Conservation (phyloP, 2,888 invertebrate species). For the Nomada lathburiana region DNA sequence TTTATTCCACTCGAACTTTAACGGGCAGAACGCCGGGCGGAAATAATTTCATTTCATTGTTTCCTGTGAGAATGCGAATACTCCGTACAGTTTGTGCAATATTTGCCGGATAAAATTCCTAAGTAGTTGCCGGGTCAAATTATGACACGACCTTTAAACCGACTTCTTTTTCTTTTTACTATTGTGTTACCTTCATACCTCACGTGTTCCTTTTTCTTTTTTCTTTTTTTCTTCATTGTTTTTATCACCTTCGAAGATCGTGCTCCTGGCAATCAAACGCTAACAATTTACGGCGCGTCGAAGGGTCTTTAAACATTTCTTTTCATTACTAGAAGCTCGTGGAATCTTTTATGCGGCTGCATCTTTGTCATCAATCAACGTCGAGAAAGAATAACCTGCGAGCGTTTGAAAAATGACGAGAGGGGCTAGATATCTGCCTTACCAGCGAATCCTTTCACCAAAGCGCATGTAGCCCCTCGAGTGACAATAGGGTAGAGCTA, state of each 20-base stretch:
- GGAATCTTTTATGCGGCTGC: conserved; percentile 64
- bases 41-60: conserved; percentile 53
- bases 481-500: conserved; percentile 53
- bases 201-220: background rate
- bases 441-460: conserved; percentile 51
- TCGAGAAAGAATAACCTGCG: conserved; percentile 65
- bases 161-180: background rate
- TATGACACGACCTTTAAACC: conserved; percentile 20
- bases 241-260: background rate
- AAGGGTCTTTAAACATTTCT: conserved; percentile 58
- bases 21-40: conserved; percentile 35
- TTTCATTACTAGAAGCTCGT: conserved; percentile 61
- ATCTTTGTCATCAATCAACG: conserved; percentile 68
- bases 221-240: background rate
- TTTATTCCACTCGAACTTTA: conserved; percentile 49
- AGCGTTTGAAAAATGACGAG: conserved; percentile 67
- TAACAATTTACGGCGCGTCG: conserved; percentile 63
- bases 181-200: no score
- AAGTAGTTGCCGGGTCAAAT: conserved; percentile 19
- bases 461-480: conserved; percentile 29
- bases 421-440: conserved; percentile 49
- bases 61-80: conserved; percentile 18
- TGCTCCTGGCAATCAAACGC: conserved; percentile 63
- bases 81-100: conserved; percentile 6
- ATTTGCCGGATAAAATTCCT: conserved; percentile 10